Base-by-base conservation (phyloP, 2,888 invertebrate genomes). In the Phyllotreta striolata region DNA sequence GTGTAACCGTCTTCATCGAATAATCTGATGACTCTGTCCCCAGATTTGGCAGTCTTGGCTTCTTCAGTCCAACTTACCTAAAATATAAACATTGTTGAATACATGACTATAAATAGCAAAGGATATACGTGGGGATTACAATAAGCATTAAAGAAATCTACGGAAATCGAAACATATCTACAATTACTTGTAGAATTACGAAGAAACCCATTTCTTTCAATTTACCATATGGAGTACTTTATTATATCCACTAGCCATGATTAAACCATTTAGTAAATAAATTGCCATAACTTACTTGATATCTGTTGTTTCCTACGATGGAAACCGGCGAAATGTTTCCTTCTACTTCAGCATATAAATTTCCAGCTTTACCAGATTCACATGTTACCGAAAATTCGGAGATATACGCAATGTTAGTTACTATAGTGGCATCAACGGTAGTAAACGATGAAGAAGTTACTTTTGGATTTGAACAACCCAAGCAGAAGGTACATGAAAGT, bases 51-150 rank as follows among this genome's bases (percentile, higher is more conserved):
- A 73, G 90, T 90, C 52, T 91, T 88, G 34, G 91, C 88, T 68
- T 96, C 96, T 78, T 95, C 94, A 7, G 91, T 92, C 94, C 96
- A 96, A 72, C 97, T 97, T 24, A 98, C 91, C 92, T 96, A 61
- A 66, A 64, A 62, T n/a, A n/a, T n/a, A n/a, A n/a, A n/a, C n/a
- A n/a, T n/a, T n/a, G n/a, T n/a, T n/a, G n/a, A n/a, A n/a, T n/a
- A n/a, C n/a, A n/a, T n/a, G n/a, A n/a, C n/a, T n/a, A n/a, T n/a
- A n/a, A n/a, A n/a, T n/a, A n/a, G n/a, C n/a, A n/a, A n/a, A n/a
- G n/a, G n/a, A n/a, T n/a, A n/a, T n/a, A n/a, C n/a, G n/a, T n/a
- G n/a, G n/a, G n/a, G n/a, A n/a, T n/a, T n/a, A n/a, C n/a, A n/a
- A n/a, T n/a, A n/a, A n/a, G n/a, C n/a, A n/a, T n/a, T n/a, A n/a